Evolutionary conservation across 64 coral and sea anemone species (phyloP), one percentile per base, ranked within the genome.

Genomic region (Stichodactyla mertensii): DNA sequence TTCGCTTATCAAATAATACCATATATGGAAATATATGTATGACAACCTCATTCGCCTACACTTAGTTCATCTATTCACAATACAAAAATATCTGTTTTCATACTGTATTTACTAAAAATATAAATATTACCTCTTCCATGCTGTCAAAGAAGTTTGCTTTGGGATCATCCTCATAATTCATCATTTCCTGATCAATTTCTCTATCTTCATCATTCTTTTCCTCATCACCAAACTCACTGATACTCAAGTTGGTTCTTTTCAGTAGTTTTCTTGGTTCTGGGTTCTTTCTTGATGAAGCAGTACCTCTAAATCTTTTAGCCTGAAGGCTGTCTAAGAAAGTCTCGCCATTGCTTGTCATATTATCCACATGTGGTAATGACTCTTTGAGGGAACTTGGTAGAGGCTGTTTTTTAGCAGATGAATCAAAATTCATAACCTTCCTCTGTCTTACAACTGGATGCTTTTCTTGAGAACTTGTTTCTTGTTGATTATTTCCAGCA

Each of bases 211-310:
- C 16, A 79, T 51, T 79, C 77, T 9, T 6, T 79, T 79, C 77
- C 26, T 51, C 28, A 24, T 15, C 31, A 24, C 51, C 26, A 24
- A 28, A 26, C 1, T 79, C 77, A 79, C 2, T 51, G 16, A 20
- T 79, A 13, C 31, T 78, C 4, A 1, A 52, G 36, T 52, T 52
- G 78, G 16, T n/a, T 55, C 36, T 81, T 20, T 55, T 81, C 15
- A 53, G 15, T 19, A 81, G 26, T 51, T 81, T 81, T 81, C 26
- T 81, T 20, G 78, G 78, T 14, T 81, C 78, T 53, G 78, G 78
- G 15, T 81, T 81, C 22, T 81, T 81, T 18, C 78, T 81, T 54
- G 78, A 81, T 14, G 78, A 81, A 53, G 78, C 53, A 22, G 78
- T 54, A 10, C 23, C 23, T 31, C 24, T 74, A 5, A 9, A 11